Percentiles rank a stretch among this genome's conserved stretches.
Conservation (phyloP, 2,113 vertebrate species). For the Equus quagga region DNA sequence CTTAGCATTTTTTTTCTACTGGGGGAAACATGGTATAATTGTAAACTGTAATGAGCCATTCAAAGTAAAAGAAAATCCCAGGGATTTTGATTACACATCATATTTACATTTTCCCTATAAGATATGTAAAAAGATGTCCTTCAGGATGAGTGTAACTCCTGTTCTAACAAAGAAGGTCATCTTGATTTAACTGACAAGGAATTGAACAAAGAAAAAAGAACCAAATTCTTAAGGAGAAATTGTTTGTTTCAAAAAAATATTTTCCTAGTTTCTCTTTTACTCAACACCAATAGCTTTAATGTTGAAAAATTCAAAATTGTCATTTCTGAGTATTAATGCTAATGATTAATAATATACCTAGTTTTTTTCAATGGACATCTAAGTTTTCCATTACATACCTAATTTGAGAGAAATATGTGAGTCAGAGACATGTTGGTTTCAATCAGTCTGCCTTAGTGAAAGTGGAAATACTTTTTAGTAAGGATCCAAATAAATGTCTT, state of each 20-base stretch:
- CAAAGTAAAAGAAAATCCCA: background rate
- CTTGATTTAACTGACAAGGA: conserved; percentile 62
- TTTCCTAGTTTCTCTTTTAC: conserved; percentile 11
- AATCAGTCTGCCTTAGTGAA: background rate
- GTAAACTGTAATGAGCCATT: background rate
- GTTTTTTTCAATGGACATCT: conserved; percentile 37
- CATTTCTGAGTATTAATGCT: conserved; percentile 1
- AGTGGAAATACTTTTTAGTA: background rate
- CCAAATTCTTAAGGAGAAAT: conserved; percentile 47
- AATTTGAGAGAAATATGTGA: conserved; percentile 52
- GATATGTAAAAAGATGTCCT: background rate
- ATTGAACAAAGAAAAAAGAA: conserved; percentile 4
- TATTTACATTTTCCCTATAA: background rate
- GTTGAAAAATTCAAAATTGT: background rate
- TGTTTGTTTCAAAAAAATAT: background rate
- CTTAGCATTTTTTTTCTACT: background rate
- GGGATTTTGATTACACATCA: background rate
- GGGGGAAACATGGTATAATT: background rate
- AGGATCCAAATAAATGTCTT: conserved; percentile 55
- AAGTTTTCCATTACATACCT: background rate
- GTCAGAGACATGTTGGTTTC: background rate
- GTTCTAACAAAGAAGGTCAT: conserved; percentile 65
- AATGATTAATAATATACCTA: background rate
- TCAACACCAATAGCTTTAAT: background rate
- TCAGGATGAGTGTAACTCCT: background rate